A percentile compares a stretch with the other conserved stretches of the same genome.
phyloP scores from a whole-genome alignment of 2,797 vertebrate genomes.

The Erpetoichthys calabaricus region DNA sequence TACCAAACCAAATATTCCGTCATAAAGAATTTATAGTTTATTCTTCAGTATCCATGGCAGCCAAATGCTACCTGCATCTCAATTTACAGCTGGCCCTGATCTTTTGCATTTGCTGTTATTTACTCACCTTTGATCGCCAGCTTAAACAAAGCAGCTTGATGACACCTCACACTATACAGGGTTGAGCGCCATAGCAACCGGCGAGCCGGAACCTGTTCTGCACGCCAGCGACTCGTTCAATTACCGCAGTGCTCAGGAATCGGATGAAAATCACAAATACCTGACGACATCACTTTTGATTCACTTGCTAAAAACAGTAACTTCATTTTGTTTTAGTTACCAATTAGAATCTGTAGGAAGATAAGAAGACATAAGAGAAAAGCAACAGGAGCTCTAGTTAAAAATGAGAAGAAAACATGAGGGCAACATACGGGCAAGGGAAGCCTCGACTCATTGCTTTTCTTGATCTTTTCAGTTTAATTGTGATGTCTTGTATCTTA shows the following conservation, averaged over 20 bases:
- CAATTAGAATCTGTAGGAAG: constrained; percentile 48
- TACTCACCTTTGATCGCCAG: constrained; percentile 56
- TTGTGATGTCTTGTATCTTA: no score
- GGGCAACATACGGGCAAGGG: no score
- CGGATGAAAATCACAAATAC: constrained; percentile 42
- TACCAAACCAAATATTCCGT: constrained; percentile 45
- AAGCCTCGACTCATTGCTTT: no score
- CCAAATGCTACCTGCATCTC: constrained; percentile 48
- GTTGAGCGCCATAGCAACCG: constrained; percentile 59
- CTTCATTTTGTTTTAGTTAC: constrained; percentile 67
- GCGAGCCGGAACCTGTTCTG: constrained; percentile 78
- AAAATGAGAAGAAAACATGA: no score
- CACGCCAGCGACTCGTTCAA: constrained; percentile 46
- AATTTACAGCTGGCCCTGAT: constrained; percentile 50
- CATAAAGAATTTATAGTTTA: constrained; percentile 54
- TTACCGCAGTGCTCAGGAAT: constrained; percentile 56
- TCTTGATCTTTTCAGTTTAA: no score
- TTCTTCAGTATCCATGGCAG: constrained; percentile 61
- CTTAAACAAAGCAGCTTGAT: constrained; percentile 63
- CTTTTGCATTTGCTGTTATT: constrained; percentile 61
- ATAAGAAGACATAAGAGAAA: constrained; percentile 20
- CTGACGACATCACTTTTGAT: constrained; percentile 49
- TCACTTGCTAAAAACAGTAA: constrained; percentile 54
- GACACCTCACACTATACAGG: constrained; percentile 55
- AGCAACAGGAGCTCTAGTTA: no score